A percentile compares a stretch with the other conserved stretches of the same genome.
Conservation (phyloP, 2,888 invertebrate genomes). For the Agrilus biguttatus region DNA sequence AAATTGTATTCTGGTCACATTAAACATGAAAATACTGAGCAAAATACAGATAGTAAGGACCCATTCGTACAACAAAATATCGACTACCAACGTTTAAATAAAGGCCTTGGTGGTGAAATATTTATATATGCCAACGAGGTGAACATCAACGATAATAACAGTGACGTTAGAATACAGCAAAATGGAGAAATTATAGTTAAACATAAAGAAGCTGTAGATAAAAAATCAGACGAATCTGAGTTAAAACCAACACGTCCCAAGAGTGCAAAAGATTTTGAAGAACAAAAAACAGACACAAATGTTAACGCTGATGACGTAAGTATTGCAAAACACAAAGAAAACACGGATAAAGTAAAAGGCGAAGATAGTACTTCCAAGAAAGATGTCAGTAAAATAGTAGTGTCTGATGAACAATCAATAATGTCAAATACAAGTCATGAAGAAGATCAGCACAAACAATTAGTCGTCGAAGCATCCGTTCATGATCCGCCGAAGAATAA, state of each 20-base stretch:
- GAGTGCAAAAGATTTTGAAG: neutral
- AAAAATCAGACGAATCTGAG: neutral
- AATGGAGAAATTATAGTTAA: constrained; percentile 16
- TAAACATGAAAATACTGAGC: constrained; percentile 3
- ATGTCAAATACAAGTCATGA: constrained; percentile 24
- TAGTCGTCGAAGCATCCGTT: constrained; percentile 27
- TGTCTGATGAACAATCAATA: constrained; percentile 18
- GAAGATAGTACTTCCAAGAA: neutral
- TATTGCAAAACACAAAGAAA: constrained; percentile 1
- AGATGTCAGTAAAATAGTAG: neutral
- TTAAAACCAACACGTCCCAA: neutral
- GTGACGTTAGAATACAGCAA: constrained; percentile 20
- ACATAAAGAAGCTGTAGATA: neutral
- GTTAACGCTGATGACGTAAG: neutral
- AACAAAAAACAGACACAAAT: neutral
- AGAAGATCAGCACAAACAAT: constrained; percentile 22
- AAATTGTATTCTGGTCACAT: no score
- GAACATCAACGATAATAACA: constrained; percentile 12
- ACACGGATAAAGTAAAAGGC: neutral
- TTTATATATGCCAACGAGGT: constrained; percentile 13
- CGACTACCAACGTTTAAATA: constrained; percentile 2
- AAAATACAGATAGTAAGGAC: constrained; percentile 6
- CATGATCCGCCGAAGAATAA: constrained; percentile 23
- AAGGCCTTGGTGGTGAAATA: constrained; percentile 6
- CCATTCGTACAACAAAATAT: neutral